These are phyloP conservation scores for Egretta garzetta DNA, from an alignment of 2,113 vertebrate genomes.

Conservation along the genomic window DNA sequence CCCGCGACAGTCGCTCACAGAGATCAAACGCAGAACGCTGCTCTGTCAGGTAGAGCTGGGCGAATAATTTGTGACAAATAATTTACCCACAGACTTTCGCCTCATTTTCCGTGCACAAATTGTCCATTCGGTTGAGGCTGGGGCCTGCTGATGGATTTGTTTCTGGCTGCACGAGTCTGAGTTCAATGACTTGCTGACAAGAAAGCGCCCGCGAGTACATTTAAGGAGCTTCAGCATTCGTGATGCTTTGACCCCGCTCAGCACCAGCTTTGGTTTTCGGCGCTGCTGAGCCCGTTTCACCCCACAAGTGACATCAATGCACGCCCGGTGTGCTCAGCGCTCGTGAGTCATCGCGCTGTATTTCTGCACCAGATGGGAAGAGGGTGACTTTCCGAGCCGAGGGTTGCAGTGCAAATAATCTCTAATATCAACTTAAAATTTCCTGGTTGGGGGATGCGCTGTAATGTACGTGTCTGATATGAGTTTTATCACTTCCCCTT, in stretches of 20 bases:
- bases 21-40: constrained; percentile 63
- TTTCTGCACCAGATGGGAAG: not conserved
- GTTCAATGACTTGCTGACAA: not conserved
- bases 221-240: not conserved
- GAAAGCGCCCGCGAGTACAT: not conserved
- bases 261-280: not conserved
- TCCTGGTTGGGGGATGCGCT: not conserved
- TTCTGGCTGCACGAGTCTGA: not conserved
- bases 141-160: not conserved
- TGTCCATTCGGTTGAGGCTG: not conserved
- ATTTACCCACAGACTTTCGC: constrained; percentile 54
- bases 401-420: not conserved
- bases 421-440: not conserved
- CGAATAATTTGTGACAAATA: constrained; percentile 66
- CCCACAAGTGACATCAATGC: not conserved
- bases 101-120: constrained; percentile 37
- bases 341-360: not conserved
- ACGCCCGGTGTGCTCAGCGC: fast-evolving
- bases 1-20: constrained; percentile 36
- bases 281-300: not conserved
- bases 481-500: not conserved
- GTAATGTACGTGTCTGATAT: not conserved
- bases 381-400: not conserved
- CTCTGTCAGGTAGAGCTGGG: constrained; percentile 67
- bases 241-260: not conserved